A percentile compares a stretch with the other conserved stretches of the same genome.
These are phyloP conservation scores for Lepilemur septentrionalis DNA, from an alignment of 2,797 vertebrate genomes.

Conservation along the genomic window DNA sequence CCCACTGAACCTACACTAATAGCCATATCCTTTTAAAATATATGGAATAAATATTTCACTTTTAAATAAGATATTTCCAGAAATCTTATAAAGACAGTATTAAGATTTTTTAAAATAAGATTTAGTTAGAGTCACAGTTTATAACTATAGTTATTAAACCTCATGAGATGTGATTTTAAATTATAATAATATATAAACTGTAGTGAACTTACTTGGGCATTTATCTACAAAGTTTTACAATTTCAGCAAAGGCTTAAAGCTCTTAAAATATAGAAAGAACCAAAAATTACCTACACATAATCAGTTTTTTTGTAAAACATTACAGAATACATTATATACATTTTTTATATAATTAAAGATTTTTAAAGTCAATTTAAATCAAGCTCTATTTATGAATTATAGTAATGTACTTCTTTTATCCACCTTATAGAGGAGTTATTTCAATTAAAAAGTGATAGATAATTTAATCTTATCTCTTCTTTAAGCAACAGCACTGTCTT, in stretches of 20 bases:
- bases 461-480: not conserved
- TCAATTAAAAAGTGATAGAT: not conserved
- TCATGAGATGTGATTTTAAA: slow-evolving; percentile 1
- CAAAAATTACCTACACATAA: not conserved
- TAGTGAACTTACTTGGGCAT: not conserved
- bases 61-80: slow-evolving; percentile 12
- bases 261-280: not conserved
- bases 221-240: not conserved
- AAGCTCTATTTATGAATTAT: not conserved
- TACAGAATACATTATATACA: not conserved
- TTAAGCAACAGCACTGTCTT: not conserved
- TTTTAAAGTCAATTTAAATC: not conserved
- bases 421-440: not conserved
- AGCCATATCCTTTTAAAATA: not conserved
- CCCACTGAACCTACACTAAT: not conserved
- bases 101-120: not conserved
- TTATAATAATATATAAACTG: not conserved
- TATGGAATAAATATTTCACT: not conserved
- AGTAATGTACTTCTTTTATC: not conserved
- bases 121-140: not conserved
- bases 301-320: not conserved
- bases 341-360: not conserved
- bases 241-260: not conserved
- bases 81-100: not conserved
- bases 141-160: not conserved